Base-by-base conservation (phyloP, 2,888 invertebrate species). In the Teinopalpus imperialis region DNA sequence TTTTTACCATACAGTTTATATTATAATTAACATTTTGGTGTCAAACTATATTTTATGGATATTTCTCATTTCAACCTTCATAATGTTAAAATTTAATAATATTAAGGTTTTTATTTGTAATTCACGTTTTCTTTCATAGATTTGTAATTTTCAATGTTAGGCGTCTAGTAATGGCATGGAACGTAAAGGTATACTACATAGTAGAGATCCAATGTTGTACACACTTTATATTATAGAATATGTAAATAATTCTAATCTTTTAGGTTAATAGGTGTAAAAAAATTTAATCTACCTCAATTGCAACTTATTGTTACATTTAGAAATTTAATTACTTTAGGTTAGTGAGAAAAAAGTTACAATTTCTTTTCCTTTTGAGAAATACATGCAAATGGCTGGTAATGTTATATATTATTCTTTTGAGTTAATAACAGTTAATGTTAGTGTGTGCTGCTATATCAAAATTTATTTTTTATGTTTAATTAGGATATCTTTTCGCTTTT, bases 211-310 rank as follows among this genome's bases (percentile, higher is more conserved):
- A 76, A 74, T 76, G 72, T 71, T 72, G 69, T 75, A 81, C 73
- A 80, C 76, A 77, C 77, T 83, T 79, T 69, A 67, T 77, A 72
- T 62, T 57, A 69, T 76, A 71, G 69, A 66, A 69, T 79, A 72
- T 83, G 81, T 88, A 87, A 81, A 82, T 87, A 85, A 73, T 83
- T 82, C 74, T 83, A 82, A 82, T 83, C 71, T 71, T 73, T 73
- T 88, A 88, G 83, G 82, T 76, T 87, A 88, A 85, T 88, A 88
- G 88, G 86, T 87, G 80, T 88, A 86, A 87, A 87, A 39, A 86
- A 87, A 82, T 76, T 82, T 79, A 78, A 88, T 87, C 88, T 88
- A 88, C 88, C 88, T 88, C 88, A 88, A 81, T 77, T 69, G 69
- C 74, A 86, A 87, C 81, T 83, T 86, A 85, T 81, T 76, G 70